phyloP scores from a whole-genome alignment of 2,113 vertebrate species.

The Sander vitreus region DNA sequence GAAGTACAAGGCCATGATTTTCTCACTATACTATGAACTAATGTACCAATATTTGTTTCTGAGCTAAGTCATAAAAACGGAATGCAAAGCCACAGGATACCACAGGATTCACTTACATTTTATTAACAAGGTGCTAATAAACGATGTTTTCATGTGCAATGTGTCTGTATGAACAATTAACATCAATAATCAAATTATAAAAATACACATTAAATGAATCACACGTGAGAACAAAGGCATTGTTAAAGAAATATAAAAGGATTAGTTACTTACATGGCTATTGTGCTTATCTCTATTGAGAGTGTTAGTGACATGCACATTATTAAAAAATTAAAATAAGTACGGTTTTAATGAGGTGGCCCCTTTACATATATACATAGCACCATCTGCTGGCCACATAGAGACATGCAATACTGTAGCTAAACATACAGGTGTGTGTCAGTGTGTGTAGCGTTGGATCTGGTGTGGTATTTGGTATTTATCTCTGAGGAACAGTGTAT shows the following conservation, averaged over 20 bases:
- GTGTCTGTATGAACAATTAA: constrained; percentile 1
- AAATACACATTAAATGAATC: not conserved
- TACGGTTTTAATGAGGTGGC: not conserved
- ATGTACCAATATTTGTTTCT: not conserved
- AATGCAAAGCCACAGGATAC: not conserved
- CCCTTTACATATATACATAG: constrained; percentile 35
- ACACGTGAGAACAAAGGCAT: not conserved
- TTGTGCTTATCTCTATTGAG: not conserved
- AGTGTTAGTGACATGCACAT: not conserved
- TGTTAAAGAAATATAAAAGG: not conserved
- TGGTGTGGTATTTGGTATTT: constrained; percentile 40
- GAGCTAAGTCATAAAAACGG: not conserved
- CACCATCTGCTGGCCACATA: constrained; percentile 74
- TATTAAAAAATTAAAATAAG: not conserved
- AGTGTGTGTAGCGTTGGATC: constrained; percentile 21
- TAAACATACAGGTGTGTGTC: constrained; percentile 1
- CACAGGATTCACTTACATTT: not conserved
- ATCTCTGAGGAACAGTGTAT: constrained; percentile 28
- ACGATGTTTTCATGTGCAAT: not conserved
- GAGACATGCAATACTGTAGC: constrained; percentile 9
- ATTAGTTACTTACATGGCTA: not conserved
- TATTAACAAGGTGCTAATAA: not conserved
- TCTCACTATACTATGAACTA: not conserved
- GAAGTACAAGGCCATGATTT: not conserved
- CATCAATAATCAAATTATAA: not conserved